These are phyloP conservation scores for Perodicticus potto DNA, from an alignment of 2,797 vertebrate genomes.

Conservation along the genomic window DNA sequence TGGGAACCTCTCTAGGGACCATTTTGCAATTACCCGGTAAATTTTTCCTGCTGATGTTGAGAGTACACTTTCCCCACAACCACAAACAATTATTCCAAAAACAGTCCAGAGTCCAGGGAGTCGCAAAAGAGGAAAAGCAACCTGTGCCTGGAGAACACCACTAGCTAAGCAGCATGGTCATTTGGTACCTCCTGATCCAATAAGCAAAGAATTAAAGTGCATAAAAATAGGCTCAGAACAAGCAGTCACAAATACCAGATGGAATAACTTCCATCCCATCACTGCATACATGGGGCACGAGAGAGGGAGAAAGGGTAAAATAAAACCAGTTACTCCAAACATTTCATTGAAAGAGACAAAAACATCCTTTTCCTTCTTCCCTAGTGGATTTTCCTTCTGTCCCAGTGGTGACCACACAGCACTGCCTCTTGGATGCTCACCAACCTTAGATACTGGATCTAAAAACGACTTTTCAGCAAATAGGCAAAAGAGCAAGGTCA, in stretches of 20 bases:
- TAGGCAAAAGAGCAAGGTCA: not conserved
- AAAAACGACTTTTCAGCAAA: slow-evolving; percentile 19
- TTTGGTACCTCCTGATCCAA: not conserved
- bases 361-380: not conserved
- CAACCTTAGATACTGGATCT: not conserved
- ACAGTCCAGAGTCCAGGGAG: not conserved
- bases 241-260: slow-evolving; percentile 4
- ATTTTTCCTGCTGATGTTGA: not conserved
- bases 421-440: not conserved
- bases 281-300: not conserved
- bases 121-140: not conserved
- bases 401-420: not conserved
- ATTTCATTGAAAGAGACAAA: slow-evolving; percentile 62
- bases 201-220: not conserved
- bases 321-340: slow-evolving; percentile 31
- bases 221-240: slow-evolving; percentile 12
- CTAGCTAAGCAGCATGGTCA: not conserved
- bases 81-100: not conserved
- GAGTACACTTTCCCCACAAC: not conserved
- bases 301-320: slow-evolving; percentile 40
- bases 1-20: not conserved
- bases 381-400: not conserved
- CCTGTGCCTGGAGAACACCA: not conserved
- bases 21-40: not conserved
- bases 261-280: slow-evolving; percentile 22